Evolutionary conservation across 2,113 vertebrate genomes (phyloP), one percentile per base, ranked within the genome.

Genomic region (Eubucco bourcierii): DNA sequence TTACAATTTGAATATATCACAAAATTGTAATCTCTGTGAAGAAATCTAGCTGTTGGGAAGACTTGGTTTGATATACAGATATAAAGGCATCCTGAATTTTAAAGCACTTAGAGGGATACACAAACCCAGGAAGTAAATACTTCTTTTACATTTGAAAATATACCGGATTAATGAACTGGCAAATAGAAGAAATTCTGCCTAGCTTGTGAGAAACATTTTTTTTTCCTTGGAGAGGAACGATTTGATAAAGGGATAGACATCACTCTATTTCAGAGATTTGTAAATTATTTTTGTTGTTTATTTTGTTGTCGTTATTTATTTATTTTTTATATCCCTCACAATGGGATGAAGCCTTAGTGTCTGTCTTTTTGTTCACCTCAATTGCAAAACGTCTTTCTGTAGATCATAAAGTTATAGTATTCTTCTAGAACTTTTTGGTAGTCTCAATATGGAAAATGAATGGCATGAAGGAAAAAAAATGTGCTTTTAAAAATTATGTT

Each of bases 321-420:
- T 9, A 28, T 25, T 39, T 50, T 65, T 58, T 31, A 10, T 28
- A 4, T 68, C 15, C 3, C 5, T 79, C 13, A 58, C 4, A 80
- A 79, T 24, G 12, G 6, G 14, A 53, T 0, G 3, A 11, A 39
- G 37, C 10, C 7, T 50, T 8, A 2, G 5, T 1, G 9, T 75
- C 7, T 61, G 3, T 50, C 6, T 63, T 4, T 73, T 29, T 72
- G 6, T 29, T 90, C 14, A 34, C 1, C 2, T 11, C 8, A 64
- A 10, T 53, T 87, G 58, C 15, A 41, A 64, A 72, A 56, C 7
- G 6, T 56, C 31, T 74, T 72, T 39, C 5, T 39, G 50, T 2
- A 76, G 12, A 41, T 68, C 4, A 31, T n/a, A 63, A 23, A 0
- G 19, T 14, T 67, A 75, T 29, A 56, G 18, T 60, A 1, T 80